A percentile compares a stretch with the other conserved stretches of the same genome.
phyloP scores from a whole-genome alignment of 2,888 invertebrate species.

The Polydrusus tereticollis region DNA sequence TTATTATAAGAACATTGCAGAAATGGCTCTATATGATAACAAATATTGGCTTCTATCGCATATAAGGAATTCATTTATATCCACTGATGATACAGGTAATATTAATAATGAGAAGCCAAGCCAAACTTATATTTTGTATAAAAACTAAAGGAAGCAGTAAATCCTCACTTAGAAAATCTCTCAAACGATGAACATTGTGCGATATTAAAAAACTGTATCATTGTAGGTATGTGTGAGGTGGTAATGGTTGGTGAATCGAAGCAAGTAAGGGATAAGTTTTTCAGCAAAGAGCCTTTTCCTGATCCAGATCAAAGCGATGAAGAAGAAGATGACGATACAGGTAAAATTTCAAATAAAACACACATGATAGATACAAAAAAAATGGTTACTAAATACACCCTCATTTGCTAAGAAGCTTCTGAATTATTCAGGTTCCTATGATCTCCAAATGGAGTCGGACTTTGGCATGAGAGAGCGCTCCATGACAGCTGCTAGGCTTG shows the following conservation, averaged over 20 bases:
- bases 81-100: conserved; percentile 88
- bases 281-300: conserved; percentile 75
- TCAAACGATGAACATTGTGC: no score
- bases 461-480: conserved; percentile 73
- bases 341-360: no score
- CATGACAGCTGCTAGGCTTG: conserved; percentile 89
- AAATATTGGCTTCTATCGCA: conserved; percentile 93
- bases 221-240: conserved; percentile 90
- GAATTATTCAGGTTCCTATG: conserved; percentile 71
- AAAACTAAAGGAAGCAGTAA: no score
- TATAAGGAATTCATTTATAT: conserved; percentile 94
- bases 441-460: conserved; percentile 80
- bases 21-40: conserved; percentile 95
- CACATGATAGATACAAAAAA: no score
- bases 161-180: no score
- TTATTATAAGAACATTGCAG: background rate
- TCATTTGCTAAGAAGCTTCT: no score
- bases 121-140: no score
- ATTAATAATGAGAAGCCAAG: no score
- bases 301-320: conserved; percentile 85
- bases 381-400: no score
- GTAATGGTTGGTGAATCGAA: conserved; percentile 89
- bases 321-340: conserved; percentile 68
- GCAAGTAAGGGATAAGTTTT: conserved; percentile 67
- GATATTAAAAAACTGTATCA: no score